Base-by-base conservation (phyloP, 2,113 vertebrate species). In the Corapipo altera region DNA sequence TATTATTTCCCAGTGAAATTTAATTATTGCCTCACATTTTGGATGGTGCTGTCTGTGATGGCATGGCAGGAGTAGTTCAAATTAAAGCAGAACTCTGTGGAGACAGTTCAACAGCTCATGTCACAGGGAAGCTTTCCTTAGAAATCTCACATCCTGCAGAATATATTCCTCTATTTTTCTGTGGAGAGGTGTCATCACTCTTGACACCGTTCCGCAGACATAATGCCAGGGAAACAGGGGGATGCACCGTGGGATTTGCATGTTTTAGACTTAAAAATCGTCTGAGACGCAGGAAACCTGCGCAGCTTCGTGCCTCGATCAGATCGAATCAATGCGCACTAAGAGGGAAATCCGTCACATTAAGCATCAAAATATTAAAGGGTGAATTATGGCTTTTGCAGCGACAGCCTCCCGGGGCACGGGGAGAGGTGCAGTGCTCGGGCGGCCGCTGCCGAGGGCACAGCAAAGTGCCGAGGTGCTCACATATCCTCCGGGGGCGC, bases 31-130 rank as follows among this genome's bases (percentile, higher is more conserved):
- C 55, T 67, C 54, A 32, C 69, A 89, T 93, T 89, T 76, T 77
- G 74, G 85, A 54, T 16, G 8, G n/a, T 35, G 46, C 4, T 44
- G 85, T 85, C 95, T 86, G 52, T 23, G 80, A 74, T 61, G 70
- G 44, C 75, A 51, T 21, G 37, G 80, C n/a, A 93, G 32, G 78
- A 72, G 54, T 35, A 61, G 57, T 70, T 95, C 37, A 94, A 59
- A 90, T 96, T 67, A 66, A 93, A 59, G 32, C 48, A 94, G 62
- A 85, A 83, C 93, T 75, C 76, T 78, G 0, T 18, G 76, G 94
- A 96, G 91, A 85, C 93, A 92, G 89, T 95, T 97, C 91, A 95
- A 35, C 77, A 96, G 88, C 86, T 95, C 35, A 5, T 81, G 55
- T 94, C 79, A 87, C 52, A 12, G 62, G 46, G 61, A 91, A 74